Evolutionary conservation across 2,888 invertebrate species (phyloP).

Genomic region (Alloplasta piceator): DNA sequence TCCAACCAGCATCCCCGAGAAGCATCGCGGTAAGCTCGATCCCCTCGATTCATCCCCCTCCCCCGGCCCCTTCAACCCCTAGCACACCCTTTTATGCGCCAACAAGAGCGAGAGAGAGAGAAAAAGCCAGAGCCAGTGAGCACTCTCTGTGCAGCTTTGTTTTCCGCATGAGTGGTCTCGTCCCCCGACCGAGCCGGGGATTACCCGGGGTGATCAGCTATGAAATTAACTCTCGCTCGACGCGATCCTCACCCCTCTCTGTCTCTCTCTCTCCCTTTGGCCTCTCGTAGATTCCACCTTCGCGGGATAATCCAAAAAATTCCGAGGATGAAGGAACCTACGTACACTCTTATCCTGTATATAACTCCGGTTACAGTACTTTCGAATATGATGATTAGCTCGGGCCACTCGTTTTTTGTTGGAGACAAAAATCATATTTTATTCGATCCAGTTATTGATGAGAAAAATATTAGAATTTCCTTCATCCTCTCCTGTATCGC

Average conservation of each 20-base stretch:
- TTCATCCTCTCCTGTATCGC: background rate
- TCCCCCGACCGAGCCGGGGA: constrained; percentile 76
- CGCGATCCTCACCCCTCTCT: constrained; percentile 46
- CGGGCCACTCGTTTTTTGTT: background rate
- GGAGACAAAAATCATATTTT: background rate
- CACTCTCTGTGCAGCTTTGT: constrained; percentile 79
- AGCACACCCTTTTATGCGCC: constrained; percentile 16
- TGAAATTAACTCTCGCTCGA: constrained; percentile 82
- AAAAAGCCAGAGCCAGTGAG: constrained; percentile 51
- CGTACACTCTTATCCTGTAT: constrained; percentile 2
- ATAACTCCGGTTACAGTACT: background rate
- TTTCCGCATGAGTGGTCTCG: constrained; percentile 81
- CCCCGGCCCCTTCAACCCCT: constrained; percentile 22
- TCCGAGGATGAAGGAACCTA: constrained; percentile 17
- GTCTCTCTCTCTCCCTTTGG: constrained; percentile 2
- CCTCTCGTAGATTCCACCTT: constrained; percentile 42
- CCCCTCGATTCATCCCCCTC: constrained; percentile 65
- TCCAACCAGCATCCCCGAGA: constrained; percentile 35
- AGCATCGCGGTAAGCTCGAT: constrained; percentile 58
- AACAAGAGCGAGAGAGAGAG: constrained; percentile 41
- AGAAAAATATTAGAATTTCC: constrained; percentile 36
- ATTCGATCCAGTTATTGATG: background rate
- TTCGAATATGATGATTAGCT: constrained; percentile 15
- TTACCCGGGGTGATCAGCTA: constrained; percentile 83
- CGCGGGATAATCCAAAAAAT: constrained; percentile 49